Percentiles rank a stretch among this genome's conserved stretches.
Conservation (phyloP, 2,113 vertebrate genomes). For the Chionomys nivalis region DNA sequence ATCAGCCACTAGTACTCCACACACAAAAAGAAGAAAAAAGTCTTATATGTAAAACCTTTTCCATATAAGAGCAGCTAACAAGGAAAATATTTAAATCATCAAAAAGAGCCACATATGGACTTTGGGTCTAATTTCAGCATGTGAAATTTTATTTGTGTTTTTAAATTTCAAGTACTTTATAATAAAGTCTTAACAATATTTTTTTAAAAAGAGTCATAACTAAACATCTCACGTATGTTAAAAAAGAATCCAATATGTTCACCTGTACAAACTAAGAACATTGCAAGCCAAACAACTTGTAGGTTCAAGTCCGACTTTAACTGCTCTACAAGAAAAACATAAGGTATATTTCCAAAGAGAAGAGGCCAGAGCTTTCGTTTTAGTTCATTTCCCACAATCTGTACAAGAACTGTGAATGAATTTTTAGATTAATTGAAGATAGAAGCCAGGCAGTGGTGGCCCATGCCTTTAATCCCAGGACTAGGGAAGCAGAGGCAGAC, state of each 20-base stretch:
- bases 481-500: too few relatives aligned
- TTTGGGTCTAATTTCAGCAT: background rate
- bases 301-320: background rate
- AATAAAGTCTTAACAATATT: background rate
- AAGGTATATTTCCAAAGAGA: background rate
- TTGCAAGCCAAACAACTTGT: background rate
- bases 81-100: constrained; percentile 17
- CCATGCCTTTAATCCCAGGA: too few relatives aligned
- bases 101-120: background rate
- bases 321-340: background rate
- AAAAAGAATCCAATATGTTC: background rate
- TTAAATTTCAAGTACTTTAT: background rate
- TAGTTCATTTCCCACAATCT: background rate
- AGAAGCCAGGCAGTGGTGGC: too few relatives aligned
- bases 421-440: background rate
- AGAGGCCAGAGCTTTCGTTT: background rate
- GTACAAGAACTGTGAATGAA: background rate
- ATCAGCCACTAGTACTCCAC: background rate
- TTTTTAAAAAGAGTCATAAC: too few relatives aligned
- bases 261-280: background rate
- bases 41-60: background rate
- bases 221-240: too few relatives aligned
- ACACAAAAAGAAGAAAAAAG: background rate
- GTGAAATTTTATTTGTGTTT: background rate
- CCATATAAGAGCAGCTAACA: background rate